Evolutionary conservation across 2,113 vertebrate genomes (phyloP), one percentile per base, ranked within the genome.

Genomic region (Rhombomys opimus): DNA sequence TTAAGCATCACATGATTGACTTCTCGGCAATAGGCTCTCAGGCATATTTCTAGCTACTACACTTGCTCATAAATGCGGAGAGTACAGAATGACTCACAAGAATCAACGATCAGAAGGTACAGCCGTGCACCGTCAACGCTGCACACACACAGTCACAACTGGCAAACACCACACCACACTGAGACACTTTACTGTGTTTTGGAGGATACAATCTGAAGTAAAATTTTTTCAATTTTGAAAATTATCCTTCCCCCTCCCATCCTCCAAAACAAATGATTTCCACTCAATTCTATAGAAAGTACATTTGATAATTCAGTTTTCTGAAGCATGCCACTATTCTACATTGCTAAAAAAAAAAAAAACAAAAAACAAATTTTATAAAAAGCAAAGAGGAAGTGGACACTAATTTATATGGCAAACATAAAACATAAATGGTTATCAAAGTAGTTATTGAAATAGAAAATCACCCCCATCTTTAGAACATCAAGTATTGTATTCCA

Each of bases 401-500:
- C 89, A 76, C 72, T 23, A 95, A 63, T 72, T 89, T 91, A 80
- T 87, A 32, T 52, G 78, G 27, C 68, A 87, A 89, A 86, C 11
- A 81, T 68, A 41, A 91, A 41, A 50, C 10, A 46, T 18, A 95
- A 91, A 81, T 89, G 63, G 6, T 81, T 80, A 68, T 87, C 46
- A 96, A 65, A 68, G 80, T 93, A 85, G 0, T 50, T 72, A 92
- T 8, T 76, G 30, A 78, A 32, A 93, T 54, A 32, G 92, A 96
- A 95, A 90, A 87, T 61, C 41, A 87, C 57, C 93, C 50, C 38
- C 30, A 59, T 65, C 38, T 95, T 84, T 88, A 61, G 77, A 92
- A 94, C 54, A 63, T 17, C 88, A 94, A 46, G 63, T 81, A 91
- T 89, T 82, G 46, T 32, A 86, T 46, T 77, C n/a, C 73, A 30